Evolutionary conservation across 2,113 vertebrate species (phyloP).

Genomic region (Brachionichthys hirsutus): DNA sequence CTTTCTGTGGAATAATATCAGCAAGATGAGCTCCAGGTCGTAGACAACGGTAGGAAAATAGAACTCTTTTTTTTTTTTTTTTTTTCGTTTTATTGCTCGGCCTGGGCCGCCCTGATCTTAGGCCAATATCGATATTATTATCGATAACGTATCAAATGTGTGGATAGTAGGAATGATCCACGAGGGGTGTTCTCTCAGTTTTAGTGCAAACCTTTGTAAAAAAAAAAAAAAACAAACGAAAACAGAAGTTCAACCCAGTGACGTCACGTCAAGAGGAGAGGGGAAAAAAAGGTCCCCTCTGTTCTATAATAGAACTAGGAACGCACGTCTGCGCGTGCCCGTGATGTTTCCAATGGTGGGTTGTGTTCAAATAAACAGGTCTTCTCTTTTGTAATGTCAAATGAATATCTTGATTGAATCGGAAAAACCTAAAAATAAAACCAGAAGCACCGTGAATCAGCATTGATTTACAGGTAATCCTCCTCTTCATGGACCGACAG

Average conservation of each 20-base stretch:
- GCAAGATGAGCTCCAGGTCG: conserved; percentile 33
- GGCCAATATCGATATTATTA: neutral
- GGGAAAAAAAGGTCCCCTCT: too few relatives aligned
- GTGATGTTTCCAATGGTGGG: too few relatives aligned
- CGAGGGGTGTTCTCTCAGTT: accelerated
- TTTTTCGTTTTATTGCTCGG: conserved; percentile 17
- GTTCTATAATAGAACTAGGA: neutral
- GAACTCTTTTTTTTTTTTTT: neutral
- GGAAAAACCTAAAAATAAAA: too few relatives aligned
- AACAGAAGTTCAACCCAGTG: conserved; percentile 27
- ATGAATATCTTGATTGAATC: too few relatives aligned
- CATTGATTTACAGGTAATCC: too few relatives aligned
- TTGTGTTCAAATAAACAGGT: too few relatives aligned
- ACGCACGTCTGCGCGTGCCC: too few relatives aligned
- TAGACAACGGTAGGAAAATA: conserved; percentile 50
- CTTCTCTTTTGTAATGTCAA: too few relatives aligned
- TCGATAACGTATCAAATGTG: accelerated
- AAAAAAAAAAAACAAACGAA: too few relatives aligned
- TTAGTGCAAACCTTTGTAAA: conserved; percentile 18
- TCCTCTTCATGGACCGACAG: too few relatives aligned
- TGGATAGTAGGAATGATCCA: neutral
- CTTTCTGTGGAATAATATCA: neutral
- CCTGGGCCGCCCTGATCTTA: neutral
- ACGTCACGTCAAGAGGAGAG: conserved; percentile 40
- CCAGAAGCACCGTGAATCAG: too few relatives aligned